Conservation (phyloP, 2,888 invertebrate species). For the Eristalis pertinax region DNA sequence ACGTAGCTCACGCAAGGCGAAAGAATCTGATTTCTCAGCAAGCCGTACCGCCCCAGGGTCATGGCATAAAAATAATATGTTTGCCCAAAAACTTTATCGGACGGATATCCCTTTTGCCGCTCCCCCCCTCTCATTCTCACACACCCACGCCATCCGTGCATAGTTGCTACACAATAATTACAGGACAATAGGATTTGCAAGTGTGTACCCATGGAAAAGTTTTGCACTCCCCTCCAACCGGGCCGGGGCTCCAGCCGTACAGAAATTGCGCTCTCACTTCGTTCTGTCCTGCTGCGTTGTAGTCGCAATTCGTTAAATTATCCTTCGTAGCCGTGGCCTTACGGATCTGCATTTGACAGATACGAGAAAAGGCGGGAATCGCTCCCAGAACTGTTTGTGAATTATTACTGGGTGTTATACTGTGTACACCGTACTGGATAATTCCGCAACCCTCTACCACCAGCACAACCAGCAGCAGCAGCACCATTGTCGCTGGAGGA, state of each 20-base stretch:
- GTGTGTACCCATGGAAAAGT: conserved; percentile 66
- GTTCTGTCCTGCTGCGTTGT: conserved; percentile 45
- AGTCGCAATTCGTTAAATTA: conserved; percentile 68
- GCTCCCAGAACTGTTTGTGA: conserved; percentile 71
- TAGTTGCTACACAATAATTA: conserved; percentile 79
- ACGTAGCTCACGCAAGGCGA: conserved; percentile 1
- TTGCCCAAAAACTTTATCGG: conserved; percentile 63
- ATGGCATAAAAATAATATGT: conserved; percentile 55
- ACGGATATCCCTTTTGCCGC: conserved; percentile 51
- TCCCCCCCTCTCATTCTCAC: too few relatives aligned
- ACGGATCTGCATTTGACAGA: conserved; percentile 76
- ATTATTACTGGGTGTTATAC: conserved; percentile 72
- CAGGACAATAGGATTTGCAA: conserved; percentile 72
- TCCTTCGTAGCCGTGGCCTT: conserved; percentile 67
- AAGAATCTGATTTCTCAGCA: conserved; percentile 24
- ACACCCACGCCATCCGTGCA: conserved; percentile 74
- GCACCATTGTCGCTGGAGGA: conserved; percentile 53
- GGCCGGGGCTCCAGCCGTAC: background rate
- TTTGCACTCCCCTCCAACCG: conserved; percentile 6
- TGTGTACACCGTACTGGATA: conserved; percentile 60
- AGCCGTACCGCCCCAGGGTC: conserved; percentile 44
- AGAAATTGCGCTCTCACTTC: background rate
- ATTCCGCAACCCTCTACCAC: conserved; percentile 17
- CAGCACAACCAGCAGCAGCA: background rate
- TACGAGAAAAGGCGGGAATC: conserved; percentile 79